A percentile compares a stretch with the other conserved stretches of the same genome.
Evolutionary conservation across 2,797 vertebrate genomes (phyloP).

Genomic region (Acestrorhynchus altus): DNA sequence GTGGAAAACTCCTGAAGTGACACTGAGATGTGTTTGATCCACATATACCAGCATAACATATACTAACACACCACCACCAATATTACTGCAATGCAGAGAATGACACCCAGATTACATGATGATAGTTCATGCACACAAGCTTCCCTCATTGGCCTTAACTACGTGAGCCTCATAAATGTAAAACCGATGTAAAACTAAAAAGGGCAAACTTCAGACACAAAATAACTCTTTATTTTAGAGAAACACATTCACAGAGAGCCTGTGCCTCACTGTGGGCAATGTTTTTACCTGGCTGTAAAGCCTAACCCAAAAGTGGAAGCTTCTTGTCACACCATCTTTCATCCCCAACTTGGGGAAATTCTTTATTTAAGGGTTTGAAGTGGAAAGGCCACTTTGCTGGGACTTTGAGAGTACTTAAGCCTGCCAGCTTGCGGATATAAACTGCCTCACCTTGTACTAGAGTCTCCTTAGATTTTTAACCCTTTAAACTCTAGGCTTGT

Average conservation of each 20-base stretch:
- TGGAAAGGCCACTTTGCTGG: neutral
- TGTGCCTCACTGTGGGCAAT: neutral
- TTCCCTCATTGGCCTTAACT: too few relatives aligned
- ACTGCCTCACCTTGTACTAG: neutral
- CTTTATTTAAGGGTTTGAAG: conserved; percentile 5
- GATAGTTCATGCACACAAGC: too few relatives aligned
- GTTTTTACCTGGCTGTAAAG: conserved; percentile 10
- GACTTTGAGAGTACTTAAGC: neutral
- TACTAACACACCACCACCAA: too few relatives aligned
- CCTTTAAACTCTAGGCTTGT: neutral
- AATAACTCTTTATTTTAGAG: neutral
- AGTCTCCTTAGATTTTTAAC: neutral
- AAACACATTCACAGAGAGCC: neutral
- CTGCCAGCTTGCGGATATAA: neutral
- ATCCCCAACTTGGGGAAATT: conserved; percentile 68
- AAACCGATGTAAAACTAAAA: neutral
- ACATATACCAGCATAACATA: too few relatives aligned
- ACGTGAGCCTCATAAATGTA: neutral
- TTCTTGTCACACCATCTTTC: conserved; percentile 75
- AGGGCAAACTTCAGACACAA: neutral
- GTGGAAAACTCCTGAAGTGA: too few relatives aligned
- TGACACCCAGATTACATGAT: too few relatives aligned
- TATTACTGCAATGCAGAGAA: too few relatives aligned
- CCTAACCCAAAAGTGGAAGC: neutral
- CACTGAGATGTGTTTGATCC: too few relatives aligned